Base-by-base conservation (phyloP, 64 coral and sea anemone genomes). In the Pachyseris speciosa region DNA sequence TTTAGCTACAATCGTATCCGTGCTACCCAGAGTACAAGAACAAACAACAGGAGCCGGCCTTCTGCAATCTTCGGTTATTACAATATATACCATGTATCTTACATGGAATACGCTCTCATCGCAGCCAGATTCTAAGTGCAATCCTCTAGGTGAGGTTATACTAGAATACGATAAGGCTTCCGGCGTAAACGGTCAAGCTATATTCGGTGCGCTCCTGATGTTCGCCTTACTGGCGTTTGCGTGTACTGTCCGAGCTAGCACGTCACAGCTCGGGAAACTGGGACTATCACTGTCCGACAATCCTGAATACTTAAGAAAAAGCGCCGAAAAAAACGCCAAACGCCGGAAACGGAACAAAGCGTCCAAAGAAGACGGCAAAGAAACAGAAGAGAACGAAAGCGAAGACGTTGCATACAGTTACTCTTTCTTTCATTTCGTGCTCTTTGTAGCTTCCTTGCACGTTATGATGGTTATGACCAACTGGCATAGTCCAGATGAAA, bases 81-180 rank as follows among this genome's bases (percentile, higher is more conserved):
- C 93, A 47, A 89, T 95, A 43, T 99, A 99, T 57, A 95, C 97
- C 2, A 99, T 99, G 97, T 99, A 99, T 45, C 34, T 99, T 7
- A 99, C 97, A 13, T 99, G 97, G 97, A 95, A 95, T 40, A 99
- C 97, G 1, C 74, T 99, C 11, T 95, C 94, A 7, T 93, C 87
- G 59, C 94, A 99, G 19, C 97, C 97, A 19, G 97, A 99, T 28
- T 67, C 76, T 17, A 93, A 63, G 26, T 99, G 97, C 25, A 99
- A 99, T 27, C 97, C 97, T 2, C 67, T 99, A 39, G 97, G 97
- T 13, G 65, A 92, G 20, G 74, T 95, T 5, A 95, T 99, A 79
- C 48, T 99, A 29, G 97, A 99, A 52, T 99, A 99, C 41, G 97
- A 99, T 30, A 95, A 99, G 75, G 73, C 87, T 33, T 95, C 97